These are phyloP conservation scores for Pocillopora grandis DNA, from an alignment of 92 coral and sea anemone genomes.

Conservation along the genomic window DNA sequence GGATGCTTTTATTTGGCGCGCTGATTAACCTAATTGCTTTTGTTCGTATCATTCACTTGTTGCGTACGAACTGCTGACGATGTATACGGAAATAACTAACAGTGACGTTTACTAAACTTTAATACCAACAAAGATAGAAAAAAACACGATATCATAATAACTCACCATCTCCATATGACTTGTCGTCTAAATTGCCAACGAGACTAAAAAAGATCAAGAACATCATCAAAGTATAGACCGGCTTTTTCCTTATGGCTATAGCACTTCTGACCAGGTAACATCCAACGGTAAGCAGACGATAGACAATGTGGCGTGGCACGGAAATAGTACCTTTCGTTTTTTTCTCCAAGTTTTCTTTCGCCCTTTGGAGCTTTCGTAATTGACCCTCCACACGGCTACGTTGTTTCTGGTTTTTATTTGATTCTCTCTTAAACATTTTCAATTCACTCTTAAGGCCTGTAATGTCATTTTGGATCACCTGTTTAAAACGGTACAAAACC, in stretches of 20 bases:
- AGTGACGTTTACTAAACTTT: background rate
- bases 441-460: background rate
- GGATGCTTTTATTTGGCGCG: background rate
- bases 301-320: background rate
- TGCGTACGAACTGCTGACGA: too few species aligned
- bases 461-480: constrained; percentile 17
- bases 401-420: constrained; percentile 23
- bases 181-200: constrained; percentile 7
- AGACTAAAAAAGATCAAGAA: constrained; percentile 15
- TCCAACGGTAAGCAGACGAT: background rate
- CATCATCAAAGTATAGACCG: background rate
- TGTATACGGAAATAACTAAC: background rate
- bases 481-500: constrained; percentile 3
- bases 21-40: too few species aligned
- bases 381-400: constrained; percentile 15
- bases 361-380: constrained; percentile 4
- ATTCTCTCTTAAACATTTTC: constrained; percentile 13
- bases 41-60: background rate
- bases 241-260: background rate
- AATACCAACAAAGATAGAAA: background rate
- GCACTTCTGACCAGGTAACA: background rate
- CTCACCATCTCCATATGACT: constrained; percentile 25
- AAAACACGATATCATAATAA: background rate
- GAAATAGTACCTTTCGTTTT: background rate
- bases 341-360: background rate